phyloP scores from a whole-genome alignment of 1,140 invertebrate species.

The Leptinotarsa texana region DNA sequence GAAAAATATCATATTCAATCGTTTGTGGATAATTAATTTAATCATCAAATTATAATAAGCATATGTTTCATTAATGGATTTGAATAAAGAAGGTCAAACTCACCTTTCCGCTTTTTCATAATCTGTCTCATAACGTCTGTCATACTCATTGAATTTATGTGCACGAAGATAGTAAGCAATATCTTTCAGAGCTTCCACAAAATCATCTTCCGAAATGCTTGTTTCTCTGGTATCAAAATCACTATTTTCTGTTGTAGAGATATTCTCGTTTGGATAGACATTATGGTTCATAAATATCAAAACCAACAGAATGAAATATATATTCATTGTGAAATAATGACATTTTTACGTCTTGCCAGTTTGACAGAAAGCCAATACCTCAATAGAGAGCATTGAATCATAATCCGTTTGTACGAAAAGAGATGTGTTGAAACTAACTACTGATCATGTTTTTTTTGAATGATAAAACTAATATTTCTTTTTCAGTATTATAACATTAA shows the following conservation, averaged over 20 bases:
- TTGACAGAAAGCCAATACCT: not conserved
- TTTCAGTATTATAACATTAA: no score
- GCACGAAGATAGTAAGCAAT: constrained; percentile 65
- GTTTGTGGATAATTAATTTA: no score
- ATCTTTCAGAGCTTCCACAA: constrained; percentile 56
- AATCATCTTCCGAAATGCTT: not conserved
- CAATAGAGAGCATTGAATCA: no score
- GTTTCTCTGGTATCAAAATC: not conserved
- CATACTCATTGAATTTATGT: constrained; percentile 68
- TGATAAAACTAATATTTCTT: no score
- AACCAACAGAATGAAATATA: not conserved
- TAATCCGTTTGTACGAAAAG: no score
- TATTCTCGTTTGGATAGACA: no score
- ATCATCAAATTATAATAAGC: no score
- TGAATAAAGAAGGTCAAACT: not conserved
- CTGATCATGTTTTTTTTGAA: no score
- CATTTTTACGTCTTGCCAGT: not conserved
- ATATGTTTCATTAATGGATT: not conserved
- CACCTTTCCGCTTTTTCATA: constrained; percentile 33
- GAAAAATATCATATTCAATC: no score
- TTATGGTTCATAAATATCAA: not conserved
- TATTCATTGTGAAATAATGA: not conserved
- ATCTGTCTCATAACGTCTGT: constrained; percentile 56
- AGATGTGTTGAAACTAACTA: no score
- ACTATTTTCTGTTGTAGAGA: not conserved